These are phyloP conservation scores for Maconellicoccus hirsutus DNA, from an alignment of 1,140 invertebrate genomes.

Conservation along the genomic window DNA sequence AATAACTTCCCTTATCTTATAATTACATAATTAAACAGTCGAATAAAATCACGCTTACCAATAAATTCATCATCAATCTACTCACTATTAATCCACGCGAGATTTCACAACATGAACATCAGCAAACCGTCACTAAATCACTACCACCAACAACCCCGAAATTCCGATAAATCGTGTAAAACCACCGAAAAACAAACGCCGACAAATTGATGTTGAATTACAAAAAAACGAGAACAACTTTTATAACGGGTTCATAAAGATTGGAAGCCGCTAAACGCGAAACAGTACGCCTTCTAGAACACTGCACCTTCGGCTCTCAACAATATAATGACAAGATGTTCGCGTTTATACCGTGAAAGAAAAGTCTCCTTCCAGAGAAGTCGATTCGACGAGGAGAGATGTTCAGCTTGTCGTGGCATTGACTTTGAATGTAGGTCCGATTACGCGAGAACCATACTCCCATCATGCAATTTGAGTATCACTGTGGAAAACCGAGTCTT, in stretches of 20 bases:
- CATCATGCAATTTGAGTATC: too few species aligned
- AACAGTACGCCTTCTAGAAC: conserved; percentile 1
- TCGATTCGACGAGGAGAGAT: background rate
- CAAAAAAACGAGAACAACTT: background rate
- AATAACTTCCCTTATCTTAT: too few species aligned
- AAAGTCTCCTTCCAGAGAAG: conserved; percentile 7
- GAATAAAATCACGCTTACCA: too few species aligned
- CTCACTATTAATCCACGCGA: too few species aligned
- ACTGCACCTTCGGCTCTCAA: conserved; percentile 6
- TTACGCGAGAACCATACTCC: background rate
- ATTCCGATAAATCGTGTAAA: background rate
- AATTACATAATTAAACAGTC: too few species aligned
- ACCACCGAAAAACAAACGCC: too few species aligned
- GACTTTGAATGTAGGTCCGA: conserved; percentile 7
- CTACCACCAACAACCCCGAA: background rate
- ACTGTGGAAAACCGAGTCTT: too few species aligned
- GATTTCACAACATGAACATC: too few species aligned
- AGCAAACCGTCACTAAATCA: background rate
- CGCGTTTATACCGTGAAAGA: conserved; percentile 7
- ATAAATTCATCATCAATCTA: too few species aligned
- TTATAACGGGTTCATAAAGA: conserved; percentile 1
- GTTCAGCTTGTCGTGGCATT: background rate
- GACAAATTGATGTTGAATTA: too few species aligned
- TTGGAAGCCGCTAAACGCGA: conserved; percentile 2
- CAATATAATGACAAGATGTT: conserved; percentile 4